Evolutionary conservation across 2,113 vertebrate species (phyloP), one percentile per base, ranked within the genome.

Genomic region (Archocentrus centrarchus): DNA sequence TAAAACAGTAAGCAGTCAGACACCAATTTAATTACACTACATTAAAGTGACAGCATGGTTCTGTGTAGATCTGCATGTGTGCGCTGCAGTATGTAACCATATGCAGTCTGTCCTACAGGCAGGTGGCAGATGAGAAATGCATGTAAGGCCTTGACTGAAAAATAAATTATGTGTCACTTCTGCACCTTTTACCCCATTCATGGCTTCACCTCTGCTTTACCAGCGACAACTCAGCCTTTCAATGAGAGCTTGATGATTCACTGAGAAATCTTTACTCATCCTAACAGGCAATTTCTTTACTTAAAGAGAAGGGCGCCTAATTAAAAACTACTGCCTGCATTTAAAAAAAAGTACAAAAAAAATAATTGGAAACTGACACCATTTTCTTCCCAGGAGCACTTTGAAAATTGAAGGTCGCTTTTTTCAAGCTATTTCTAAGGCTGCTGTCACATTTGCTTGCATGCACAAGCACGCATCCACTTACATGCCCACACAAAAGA

Each of bases 111-210:
- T 77, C 14, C 24, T 60, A 75, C 81, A 63, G 66, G 73, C 50
- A 62, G 73, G 64, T 83, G 73, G n/a, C n/a, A 84, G 63, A 53
- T 81, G 76, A 82, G 60, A 83, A 73, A 83, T 78, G n/a, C 59
- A 13, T 53, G 61, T 14, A 75, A 82, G 57, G 79, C 80, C 59
- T 73, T 57, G 70, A 84, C 79, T 78, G 30, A 55, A 75, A 89
- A 81, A 88, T 82, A 78, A 80, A 84, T 88, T 13, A 73, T 60
- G 7, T 75, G 63, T 87, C 82, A 81, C 60, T 44, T 81, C 7
- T 5, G 4, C 37, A 86, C 53, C 78, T 73, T 80, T 88, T 30
- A 14, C 64, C 83, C 78, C 77, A 24, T 78, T 80, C 24, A 13
- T 63, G 10, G 58, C 60, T 11, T 22, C 57, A 30, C 62, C 59